phyloP scores from a whole-genome alignment of 2,888 invertebrate species.

The Tineola bisselliella region DNA sequence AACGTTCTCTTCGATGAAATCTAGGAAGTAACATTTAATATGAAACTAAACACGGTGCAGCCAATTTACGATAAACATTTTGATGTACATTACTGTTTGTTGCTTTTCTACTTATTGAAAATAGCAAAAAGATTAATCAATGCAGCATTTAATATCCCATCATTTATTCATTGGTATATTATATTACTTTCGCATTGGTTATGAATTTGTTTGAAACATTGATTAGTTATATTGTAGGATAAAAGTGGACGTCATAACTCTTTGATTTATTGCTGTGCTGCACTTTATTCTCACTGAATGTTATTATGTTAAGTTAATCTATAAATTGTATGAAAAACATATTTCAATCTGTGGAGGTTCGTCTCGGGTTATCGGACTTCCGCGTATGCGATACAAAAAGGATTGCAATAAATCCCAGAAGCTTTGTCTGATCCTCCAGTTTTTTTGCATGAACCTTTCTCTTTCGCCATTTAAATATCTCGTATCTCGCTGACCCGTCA shows the following conservation, averaged over 20 bases:
- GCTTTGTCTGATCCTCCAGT: conserved; percentile 24
- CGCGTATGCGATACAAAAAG: conserved; percentile 17
- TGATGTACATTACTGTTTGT: conserved; percentile 1
- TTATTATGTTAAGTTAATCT: neutral
- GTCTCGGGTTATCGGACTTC: conserved; percentile 22
- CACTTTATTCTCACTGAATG: conserved; percentile 17
- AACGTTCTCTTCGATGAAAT: neutral
- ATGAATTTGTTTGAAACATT: conserved; percentile 5
- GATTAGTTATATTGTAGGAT: conserved; percentile 22
- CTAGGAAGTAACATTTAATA: conserved; percentile 9
- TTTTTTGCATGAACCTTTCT: conserved; percentile 32
- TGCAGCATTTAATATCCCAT: neutral
- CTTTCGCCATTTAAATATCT: conserved; percentile 30
- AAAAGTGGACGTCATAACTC: conserved; percentile 23
- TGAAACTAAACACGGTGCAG: neutral
- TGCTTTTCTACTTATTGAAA: neutral
- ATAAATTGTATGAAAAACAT: neutral
- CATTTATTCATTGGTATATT: neutral
- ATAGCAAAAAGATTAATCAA: neutral
- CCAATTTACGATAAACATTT: conserved; percentile 7
- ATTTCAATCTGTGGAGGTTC: neutral
- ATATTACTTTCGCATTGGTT: neutral
- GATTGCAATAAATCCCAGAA: conserved; percentile 27
- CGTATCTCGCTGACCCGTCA: conserved; percentile 35
- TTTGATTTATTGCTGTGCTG: conserved; percentile 29